Base-by-base conservation (phyloP, 2,113 vertebrate genomes). In the Halcyon malimbica region DNA sequence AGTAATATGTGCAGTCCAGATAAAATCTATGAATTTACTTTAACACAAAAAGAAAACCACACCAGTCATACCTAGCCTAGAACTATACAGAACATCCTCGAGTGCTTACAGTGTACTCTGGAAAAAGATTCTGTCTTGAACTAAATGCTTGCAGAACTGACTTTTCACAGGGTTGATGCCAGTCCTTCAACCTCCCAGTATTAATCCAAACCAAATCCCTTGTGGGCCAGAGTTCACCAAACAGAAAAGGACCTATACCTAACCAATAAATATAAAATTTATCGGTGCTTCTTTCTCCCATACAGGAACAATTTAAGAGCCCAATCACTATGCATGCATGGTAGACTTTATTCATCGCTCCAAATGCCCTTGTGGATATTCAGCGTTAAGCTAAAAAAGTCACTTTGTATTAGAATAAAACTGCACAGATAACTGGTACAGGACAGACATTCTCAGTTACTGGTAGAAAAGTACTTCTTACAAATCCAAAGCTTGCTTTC, bases 241-340 rank as follows among this genome's bases (percentile, higher is more conserved):
- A 73, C 15, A 8, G 68, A 83, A 94, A 64, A 35, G 1, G 48
- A 23, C 39, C 83, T 76, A 16, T 44, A 50, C 21, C 80, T 41
- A 8, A 56, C 13, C 33, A 73, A 51, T 16, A 77, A 80, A 56
- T n/a, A 46, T 2, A 39, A 76, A 60, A 73, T 51, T 46, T 54
- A 76, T 44, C 48, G 76, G 37, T 59, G 14, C 15, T 42, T 83
- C 25, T 69, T 91, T 39, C 15, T 94, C 11, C 59, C 6, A 2
- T 68, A 46, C 56, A 83, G 73, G 13, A 89, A 31, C 6, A 75
- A 11, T 5, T 31, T 23, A 70, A 78, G 29, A 62, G 4, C 21
- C 25, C 0, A 0, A 11, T 84, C 33, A 15, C 44, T 2, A 1
- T 51, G 16, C 35, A 11, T 56, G 8, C 19, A 12, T 13, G 25